These are phyloP conservation scores for Geotrypetes seraphini DNA, from an alignment of 2,797 vertebrate species.

Conservation along the genomic window DNA sequence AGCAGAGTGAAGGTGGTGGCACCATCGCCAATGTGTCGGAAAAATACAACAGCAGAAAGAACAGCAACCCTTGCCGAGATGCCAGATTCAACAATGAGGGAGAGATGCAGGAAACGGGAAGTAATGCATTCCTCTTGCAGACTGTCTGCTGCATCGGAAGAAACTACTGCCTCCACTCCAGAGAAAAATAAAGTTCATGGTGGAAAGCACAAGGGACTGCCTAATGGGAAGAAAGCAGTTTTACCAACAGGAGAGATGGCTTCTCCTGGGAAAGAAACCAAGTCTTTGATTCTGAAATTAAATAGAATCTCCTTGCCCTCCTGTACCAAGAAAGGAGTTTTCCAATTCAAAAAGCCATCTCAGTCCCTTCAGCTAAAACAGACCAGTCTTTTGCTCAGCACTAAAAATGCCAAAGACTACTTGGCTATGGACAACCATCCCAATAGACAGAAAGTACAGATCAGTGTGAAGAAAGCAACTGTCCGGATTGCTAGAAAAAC, in stretches of 20 bases:
- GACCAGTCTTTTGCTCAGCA: too few species aligned
- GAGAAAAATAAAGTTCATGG: not conserved
- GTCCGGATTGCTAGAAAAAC: slow-evolving; percentile 14
- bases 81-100: not conserved
- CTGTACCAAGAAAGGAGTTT: not conserved
- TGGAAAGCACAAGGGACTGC: not conserved
- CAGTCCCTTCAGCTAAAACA: not conserved
- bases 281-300: not conserved
- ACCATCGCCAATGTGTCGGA: slow-evolving; percentile 9
- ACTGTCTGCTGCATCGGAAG: slow-evolving; percentile 25
- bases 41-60: slow-evolving; percentile 27
- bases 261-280: not conserved
- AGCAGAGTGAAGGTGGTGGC: not conserved
- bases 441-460: too few species aligned
- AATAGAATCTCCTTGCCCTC: not conserved
- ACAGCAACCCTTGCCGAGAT: not conserved
- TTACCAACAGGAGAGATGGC: too few species aligned
- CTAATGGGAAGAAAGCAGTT: too few species aligned
- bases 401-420: too few species aligned
- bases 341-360: not conserved
- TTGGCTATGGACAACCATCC: too few species aligned
- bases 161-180: not conserved
- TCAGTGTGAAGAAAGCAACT: too few species aligned
- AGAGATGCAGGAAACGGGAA: slow-evolving; percentile 2
- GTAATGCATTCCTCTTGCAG: not conserved